Conservation (phyloP, 64 coral and sea anemone species). For the Orbicella faveolata region DNA sequence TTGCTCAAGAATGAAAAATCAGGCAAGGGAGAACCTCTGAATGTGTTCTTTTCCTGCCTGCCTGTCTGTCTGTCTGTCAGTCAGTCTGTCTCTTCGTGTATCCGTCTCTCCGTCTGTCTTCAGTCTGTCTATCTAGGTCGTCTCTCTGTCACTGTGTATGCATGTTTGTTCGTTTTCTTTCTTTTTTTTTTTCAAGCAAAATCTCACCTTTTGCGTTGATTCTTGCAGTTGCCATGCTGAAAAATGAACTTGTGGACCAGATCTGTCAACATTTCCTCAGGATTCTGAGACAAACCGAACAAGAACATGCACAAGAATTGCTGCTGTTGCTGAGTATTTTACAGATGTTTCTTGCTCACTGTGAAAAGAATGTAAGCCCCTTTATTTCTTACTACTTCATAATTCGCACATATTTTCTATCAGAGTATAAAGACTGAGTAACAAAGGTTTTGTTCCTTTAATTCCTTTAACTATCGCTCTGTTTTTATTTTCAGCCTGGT, state of each 20-base stretch:
- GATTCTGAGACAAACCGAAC: constrained; percentile 19
- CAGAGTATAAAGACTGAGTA: too few relatives aligned
- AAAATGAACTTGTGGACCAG: constrained; percentile 37
- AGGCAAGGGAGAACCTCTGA: too few relatives aligned
- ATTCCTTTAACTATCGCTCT: too few relatives aligned
- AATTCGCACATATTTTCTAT: neutral
- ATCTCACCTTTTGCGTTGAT: neutral
- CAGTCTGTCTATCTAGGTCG: too few relatives aligned
- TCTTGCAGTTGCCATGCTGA: constrained; percentile 30
- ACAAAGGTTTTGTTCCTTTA: too few relatives aligned
- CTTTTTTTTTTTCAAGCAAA: neutral
- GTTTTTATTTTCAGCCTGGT: constrained; percentile 29
- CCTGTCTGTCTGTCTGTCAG: neutral
- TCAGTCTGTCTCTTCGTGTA: neutral
- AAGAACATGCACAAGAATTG: constrained; percentile 24
- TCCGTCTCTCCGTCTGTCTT: too few relatives aligned
- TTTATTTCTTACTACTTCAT: neutral
- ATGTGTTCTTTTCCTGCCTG: too few relatives aligned
- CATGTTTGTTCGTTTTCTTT: neutral
- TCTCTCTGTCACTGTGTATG: neutral
- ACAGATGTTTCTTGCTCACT: constrained; percentile 30
- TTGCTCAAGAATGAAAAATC: too few relatives aligned
- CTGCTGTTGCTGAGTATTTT: constrained; percentile 38
- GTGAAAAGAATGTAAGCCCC: constrained; percentile 45
- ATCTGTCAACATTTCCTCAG: constrained; percentile 51